These are phyloP conservation scores for Dasyurus viverrinus DNA, from an alignment of 2,113 vertebrate genomes.

Conservation along the genomic window DNA sequence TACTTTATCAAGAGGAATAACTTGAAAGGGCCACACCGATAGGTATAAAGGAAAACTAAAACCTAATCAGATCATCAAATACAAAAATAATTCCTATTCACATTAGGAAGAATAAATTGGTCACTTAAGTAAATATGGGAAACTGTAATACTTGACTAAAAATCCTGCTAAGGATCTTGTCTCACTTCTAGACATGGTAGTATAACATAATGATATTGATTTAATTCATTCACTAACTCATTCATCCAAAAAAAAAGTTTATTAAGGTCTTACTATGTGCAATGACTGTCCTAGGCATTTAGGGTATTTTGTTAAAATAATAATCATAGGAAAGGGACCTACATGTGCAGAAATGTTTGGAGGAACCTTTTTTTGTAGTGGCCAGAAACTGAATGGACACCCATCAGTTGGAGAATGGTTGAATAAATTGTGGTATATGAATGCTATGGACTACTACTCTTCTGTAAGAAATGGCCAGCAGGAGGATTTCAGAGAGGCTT, in stretches of 20 bases:
- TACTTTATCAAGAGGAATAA: neutral
- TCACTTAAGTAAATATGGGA: neutral
- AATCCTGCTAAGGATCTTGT: neutral
- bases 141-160: neutral
- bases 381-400: no score
- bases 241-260: neutral
- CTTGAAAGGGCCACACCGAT: constrained; percentile 11
- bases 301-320: neutral
- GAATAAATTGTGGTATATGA: no score
- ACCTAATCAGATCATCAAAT: neutral
- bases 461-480: no score
- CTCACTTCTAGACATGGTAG: neutral
- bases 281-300: neutral
- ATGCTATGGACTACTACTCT: no score
- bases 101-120: neutral
- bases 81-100: neutral
- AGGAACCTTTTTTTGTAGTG: no score
- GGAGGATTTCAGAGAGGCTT: no score
- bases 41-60: constrained; percentile 37
- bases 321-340: no score
- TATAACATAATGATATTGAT: neutral
- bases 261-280: neutral
- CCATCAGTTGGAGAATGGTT: no score
- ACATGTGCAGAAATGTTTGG: no score
- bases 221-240: neutral